These are phyloP conservation scores for Helobdella robusta DNA, from an alignment of 2,888 invertebrate species.

Conservation along the genomic window DNA sequence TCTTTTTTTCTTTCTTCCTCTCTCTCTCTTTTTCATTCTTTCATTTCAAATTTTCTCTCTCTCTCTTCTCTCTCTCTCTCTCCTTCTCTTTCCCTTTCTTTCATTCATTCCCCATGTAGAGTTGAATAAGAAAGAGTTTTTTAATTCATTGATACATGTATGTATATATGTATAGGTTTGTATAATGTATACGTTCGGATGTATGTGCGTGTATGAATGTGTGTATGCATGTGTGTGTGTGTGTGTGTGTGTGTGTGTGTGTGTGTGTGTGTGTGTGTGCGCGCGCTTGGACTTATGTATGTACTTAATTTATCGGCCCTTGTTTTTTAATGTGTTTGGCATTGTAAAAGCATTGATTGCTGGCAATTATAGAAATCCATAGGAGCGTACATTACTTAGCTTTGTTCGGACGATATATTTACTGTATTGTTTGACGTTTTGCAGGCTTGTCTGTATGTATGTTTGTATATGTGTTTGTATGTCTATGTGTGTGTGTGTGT, in stretches of 20 bases:
- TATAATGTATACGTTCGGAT: too few relatives aligned
- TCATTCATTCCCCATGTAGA: not conserved
- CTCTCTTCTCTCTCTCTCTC: slow-evolving; percentile 3
- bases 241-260: slow-evolving; percentile 4
- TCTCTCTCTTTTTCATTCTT: not conserved
- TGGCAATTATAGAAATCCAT: not conserved
- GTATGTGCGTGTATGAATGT: too few relatives aligned
- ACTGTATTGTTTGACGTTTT: not conserved
- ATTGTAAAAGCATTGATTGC: not conserved
- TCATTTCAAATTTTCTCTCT: too few relatives aligned
- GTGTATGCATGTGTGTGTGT: slow-evolving; percentile 18
- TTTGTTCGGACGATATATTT: too few relatives aligned
- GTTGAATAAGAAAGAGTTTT: not conserved
- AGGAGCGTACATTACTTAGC: too few relatives aligned
- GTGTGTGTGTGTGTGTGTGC: not conserved
- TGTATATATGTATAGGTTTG: not conserved
- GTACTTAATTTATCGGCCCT: not conserved
- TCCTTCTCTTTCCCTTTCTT: not conserved
- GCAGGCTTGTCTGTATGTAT: too few relatives aligned
- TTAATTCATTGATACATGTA: not conserved
- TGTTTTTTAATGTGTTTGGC: not conserved
- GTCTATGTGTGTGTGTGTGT: not conserved
- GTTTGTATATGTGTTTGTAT: too few relatives aligned
- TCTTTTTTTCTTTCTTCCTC: not conserved
- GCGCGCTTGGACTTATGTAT: not conserved